These are phyloP conservation scores for Drosophila auraria DNA, from an alignment of 1,140 invertebrate species.

Conservation along the genomic window DNA sequence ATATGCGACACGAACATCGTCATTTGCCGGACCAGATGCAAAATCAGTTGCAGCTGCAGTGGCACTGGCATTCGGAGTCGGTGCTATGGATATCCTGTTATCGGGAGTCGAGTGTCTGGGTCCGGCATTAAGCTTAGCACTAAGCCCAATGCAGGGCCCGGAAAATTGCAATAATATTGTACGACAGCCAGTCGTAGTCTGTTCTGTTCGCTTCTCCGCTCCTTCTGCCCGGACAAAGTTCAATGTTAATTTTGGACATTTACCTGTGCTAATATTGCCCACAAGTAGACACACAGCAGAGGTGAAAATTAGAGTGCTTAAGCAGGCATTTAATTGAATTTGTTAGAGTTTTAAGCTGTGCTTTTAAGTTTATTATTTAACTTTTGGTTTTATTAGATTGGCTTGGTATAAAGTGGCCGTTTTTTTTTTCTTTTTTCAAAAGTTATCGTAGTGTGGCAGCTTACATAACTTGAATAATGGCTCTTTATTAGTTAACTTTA, in stretches of 20 bases:
- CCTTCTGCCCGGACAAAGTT: slow-evolving; percentile 62
- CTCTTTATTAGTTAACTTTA: no score
- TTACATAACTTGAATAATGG: no score
- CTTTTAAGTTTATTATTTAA: background rate
- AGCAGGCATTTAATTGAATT: background rate
- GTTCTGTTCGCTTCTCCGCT: slow-evolving; percentile 22
- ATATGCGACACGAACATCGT: slow-evolving; percentile 50
- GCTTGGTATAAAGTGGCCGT: no score
- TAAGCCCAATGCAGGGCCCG: slow-evolving; percentile 64
- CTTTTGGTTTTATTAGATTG: background rate
- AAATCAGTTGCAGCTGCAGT: slow-evolving; percentile 43
- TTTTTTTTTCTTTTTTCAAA: no score
- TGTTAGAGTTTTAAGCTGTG: background rate
- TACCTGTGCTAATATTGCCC: slow-evolving; percentile 78
- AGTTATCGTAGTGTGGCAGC: no score
- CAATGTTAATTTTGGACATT: slow-evolving; percentile 83
- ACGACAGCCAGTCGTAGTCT: slow-evolving; percentile 36
- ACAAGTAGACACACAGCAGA: slow-evolving; percentile 39
- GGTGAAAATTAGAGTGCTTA: background rate
- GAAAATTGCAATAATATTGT: slow-evolving; percentile 82
- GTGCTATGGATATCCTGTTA: slow-evolving; percentile 49
- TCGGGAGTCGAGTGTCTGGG: slow-evolving; percentile 55
- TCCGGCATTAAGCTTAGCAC: slow-evolving; percentile 61
- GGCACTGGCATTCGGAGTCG: slow-evolving; percentile 13
- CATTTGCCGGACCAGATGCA: slow-evolving; percentile 36